Evolutionary conservation across 2,888 invertebrate species (phyloP).

Genomic region (Diogma glabrata): DNA sequence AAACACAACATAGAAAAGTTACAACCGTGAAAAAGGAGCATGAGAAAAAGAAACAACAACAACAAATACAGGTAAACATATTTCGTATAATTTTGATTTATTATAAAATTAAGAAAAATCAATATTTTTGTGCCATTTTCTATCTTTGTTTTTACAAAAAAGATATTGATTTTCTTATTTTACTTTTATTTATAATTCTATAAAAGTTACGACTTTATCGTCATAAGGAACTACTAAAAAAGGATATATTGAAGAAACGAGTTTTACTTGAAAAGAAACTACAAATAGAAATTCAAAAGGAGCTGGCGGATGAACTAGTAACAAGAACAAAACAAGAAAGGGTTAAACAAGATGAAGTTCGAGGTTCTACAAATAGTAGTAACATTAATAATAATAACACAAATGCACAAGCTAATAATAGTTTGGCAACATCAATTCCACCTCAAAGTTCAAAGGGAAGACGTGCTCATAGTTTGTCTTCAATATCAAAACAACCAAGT

Average conservation of each 20-base stretch:
- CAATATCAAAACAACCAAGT: conserved; percentile 31
- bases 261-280: conserved; percentile 80
- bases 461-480: no score
- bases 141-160: no score
- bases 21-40: conserved; percentile 18
- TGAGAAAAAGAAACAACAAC: conserved; percentile 19
- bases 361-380: conserved; percentile 13
- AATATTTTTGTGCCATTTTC: conserved; percentile 9
- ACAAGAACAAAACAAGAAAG: conserved; percentile 53
- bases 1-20: conserved; percentile 15
- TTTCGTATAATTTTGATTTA: background rate
- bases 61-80: conserved; percentile 19
- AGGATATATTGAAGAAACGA: conserved; percentile 84
- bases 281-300: conserved; percentile 78
- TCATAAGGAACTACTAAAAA: conserved; percentile 85
- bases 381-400: background rate
- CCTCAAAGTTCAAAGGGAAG: background rate
- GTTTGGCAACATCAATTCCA: conserved; percentile 19
- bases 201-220: conserved; percentile 62
- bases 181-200: conserved; percentile 7
- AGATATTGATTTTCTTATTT: conserved; percentile 9
- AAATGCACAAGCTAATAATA: conserved; percentile 22
- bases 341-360: conserved; percentile 15
- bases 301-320: conserved; percentile 61
- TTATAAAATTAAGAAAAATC: conserved; percentile 1